Evolutionary conservation across 2,113 vertebrate genomes (phyloP).

Genomic region (Calyptomena viridis): DNA sequence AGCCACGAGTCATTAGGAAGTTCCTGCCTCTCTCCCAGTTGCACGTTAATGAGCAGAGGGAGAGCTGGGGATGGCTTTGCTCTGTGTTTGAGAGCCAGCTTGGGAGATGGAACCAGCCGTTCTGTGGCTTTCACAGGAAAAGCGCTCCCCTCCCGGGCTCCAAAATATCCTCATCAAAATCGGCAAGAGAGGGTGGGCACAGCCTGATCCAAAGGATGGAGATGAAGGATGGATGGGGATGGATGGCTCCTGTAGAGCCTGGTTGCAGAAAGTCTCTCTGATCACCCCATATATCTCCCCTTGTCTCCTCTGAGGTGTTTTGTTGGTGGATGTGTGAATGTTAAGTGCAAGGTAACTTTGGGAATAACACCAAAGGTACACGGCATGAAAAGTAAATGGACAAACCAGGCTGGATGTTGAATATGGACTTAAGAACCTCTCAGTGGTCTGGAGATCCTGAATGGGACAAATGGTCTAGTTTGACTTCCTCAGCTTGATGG

Average conservation of each 20-base stretch:
- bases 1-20: slow-evolving; percentile 51
- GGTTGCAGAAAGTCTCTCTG: neutral
- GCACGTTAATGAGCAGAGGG: slow-evolving; percentile 29
- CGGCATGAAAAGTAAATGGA: fast-evolving
- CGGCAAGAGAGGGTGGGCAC: fast-evolving
- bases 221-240: neutral
- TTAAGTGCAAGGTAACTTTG: neutral
- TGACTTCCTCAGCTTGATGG: neutral
- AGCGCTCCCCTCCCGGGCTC: neutral
- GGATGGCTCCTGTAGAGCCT: neutral
- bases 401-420: neutral
- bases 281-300: neutral
- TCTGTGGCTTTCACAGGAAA: neutral
- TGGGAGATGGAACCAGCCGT: neutral
- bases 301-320: neutral
- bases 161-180: neutral
- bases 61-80: neutral
- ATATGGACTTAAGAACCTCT: neutral
- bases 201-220: neutral
- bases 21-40: slow-evolving; percentile 38
- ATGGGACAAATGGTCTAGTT: neutral
- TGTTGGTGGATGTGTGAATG: neutral
- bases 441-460: neutral
- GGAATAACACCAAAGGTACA: neutral
- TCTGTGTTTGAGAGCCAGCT: neutral